Evolutionary conservation across 1,140 invertebrate genomes (phyloP), one percentile per base, ranked within the genome.

Genomic region (Drosophila sturtevanti): DNA sequence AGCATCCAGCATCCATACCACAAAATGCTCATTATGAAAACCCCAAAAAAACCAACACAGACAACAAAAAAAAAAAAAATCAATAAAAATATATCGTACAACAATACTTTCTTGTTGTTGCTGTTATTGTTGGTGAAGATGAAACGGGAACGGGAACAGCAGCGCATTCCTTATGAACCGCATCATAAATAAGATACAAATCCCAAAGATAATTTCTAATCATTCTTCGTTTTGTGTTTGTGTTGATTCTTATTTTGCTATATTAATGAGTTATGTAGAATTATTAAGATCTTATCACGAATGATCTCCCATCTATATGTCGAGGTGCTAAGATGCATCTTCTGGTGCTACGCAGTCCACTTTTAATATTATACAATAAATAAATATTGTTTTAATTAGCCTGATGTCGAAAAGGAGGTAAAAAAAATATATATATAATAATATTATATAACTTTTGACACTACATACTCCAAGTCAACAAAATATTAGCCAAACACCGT

Each of bases 1-100:
- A 52, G 27, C 18, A 61, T 54, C 55, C 59, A 58, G n/a, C 38
- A 48, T 48, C 41, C 16, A 48, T 21, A 48, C 41, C 41, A 48
- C 41, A 48, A 48, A 63, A 58, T 64, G 63, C 79, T 86, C 81
- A 86, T 86, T 86, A 86, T 87, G 81, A 87, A 68, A 55, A 60
- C 62, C 68, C 68, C 24, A 24, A 76, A 81, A 81, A 44, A 44
- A 44, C 3, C 16, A 31, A 3, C 41, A 18, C 7, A 44, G 7
- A 16, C 41, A 44, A 44, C 7, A 44, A 44, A 14, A 44, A 44
- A 16, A 87, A 14, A 48, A 7, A 48, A 48, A 48, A 87, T 86
- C 81, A 86, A 86, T 86, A 86, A 82, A 86, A 79, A 87, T 72
- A 87, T 81, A 80, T 86, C 70, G 74, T 70, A 67, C 68, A 72